phyloP scores from a whole-genome alignment of 2,888 invertebrate species.

The Malacosoma neustria region DNA sequence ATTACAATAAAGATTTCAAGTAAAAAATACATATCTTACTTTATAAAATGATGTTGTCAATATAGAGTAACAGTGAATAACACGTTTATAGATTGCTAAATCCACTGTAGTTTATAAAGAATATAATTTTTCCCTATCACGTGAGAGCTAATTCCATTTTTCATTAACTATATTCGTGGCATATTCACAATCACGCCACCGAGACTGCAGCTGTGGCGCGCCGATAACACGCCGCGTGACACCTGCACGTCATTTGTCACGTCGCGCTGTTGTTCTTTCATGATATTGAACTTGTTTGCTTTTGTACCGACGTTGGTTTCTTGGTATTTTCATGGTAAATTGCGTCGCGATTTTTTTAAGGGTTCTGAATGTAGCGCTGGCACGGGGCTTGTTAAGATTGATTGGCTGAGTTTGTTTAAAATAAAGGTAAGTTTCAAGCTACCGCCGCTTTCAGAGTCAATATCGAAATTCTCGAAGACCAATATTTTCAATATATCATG shows the following conservation, averaged over 20 bases:
- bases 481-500: too few relatives aligned
- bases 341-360: conserved; percentile 34
- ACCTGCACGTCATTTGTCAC: conserved; percentile 69
- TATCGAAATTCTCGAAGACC: too few relatives aligned
- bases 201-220: conserved; percentile 21
- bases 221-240: conserved; percentile 35
- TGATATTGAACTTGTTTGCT: conserved; percentile 43
- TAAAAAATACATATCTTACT: too few relatives aligned
- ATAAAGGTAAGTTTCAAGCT: too few relatives aligned
- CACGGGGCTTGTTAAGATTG: conserved; percentile 3
- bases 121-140: too few relatives aligned
- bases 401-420: too few relatives aligned
- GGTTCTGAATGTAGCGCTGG: conserved; percentile 4
- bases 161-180: conserved; percentile 4
- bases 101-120: too few relatives aligned
- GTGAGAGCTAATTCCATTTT: background rate
- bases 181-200: conserved; percentile 10
- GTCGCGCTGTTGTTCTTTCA: conserved; percentile 41
- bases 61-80: too few relatives aligned
- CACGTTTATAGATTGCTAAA: too few relatives aligned
- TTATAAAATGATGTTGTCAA: too few relatives aligned
- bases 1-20: too few relatives aligned
- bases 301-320: conserved; percentile 32
- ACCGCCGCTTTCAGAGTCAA: too few relatives aligned
- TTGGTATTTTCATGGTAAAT: conserved; percentile 42